Conservation (phyloP, 1,140 invertebrate genomes). For the Drosophila kohkoa region DNA sequence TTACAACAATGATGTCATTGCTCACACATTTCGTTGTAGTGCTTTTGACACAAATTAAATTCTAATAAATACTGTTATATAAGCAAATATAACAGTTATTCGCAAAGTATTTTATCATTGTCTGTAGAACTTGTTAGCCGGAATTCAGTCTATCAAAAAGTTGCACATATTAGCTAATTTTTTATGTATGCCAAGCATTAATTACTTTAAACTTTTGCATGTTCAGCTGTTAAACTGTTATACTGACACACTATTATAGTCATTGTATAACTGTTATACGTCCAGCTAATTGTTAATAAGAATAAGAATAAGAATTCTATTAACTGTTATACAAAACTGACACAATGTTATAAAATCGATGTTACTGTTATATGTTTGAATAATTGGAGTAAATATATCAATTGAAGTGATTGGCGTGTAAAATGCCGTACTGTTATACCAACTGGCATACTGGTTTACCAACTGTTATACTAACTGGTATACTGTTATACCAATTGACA, state of each 20-base stretch:
- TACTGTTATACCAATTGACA: too few relatives aligned
- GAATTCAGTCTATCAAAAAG: background rate
- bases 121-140: background rate
- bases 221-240: background rate
- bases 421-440: too few relatives aligned
- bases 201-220: background rate
- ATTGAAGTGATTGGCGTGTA: too few relatives aligned
- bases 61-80: background rate
- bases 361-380: too few relatives aligned
- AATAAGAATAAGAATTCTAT: background rate
- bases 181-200: background rate
- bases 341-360: too few relatives aligned
- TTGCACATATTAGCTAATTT: background rate
- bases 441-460: too few relatives aligned
- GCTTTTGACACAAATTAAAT: background rate
- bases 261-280: background rate
- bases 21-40: background rate
- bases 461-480: too few relatives aligned
- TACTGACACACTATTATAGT: background rate
- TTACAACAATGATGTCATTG: conserved; percentile 21
- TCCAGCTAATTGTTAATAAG: background rate
- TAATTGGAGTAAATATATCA: too few relatives aligned
- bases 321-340: background rate
- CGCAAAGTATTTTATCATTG: background rate
- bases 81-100: conserved; percentile 13